phyloP scores from a whole-genome alignment of 2,888 invertebrate genomes.

The Gandaritis pyraliata region DNA sequence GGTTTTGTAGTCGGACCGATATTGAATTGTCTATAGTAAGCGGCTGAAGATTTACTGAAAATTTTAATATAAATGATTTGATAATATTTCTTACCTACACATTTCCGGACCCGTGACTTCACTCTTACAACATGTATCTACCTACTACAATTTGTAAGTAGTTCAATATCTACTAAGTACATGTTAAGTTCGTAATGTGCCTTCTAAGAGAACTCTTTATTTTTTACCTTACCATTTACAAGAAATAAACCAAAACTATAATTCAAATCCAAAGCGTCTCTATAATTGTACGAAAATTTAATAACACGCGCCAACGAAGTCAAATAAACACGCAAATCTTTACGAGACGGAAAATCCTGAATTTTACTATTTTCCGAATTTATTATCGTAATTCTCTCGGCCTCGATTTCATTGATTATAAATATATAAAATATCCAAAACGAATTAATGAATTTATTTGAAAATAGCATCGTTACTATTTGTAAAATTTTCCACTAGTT shows the following conservation, averaged over 20 bases:
- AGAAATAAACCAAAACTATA: slow-evolving; percentile 63
- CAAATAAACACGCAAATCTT: slow-evolving; percentile 53
- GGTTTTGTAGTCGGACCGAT: neutral
- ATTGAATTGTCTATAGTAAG: slow-evolving; percentile 1
- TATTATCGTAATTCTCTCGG: slow-evolving; percentile 12
- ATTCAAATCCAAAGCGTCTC: slow-evolving; percentile 54
- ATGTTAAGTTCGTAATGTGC: no score
- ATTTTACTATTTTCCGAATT: slow-evolving; percentile 23
- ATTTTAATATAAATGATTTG: neutral
- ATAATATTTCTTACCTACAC: neutral
- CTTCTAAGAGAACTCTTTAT: no score
- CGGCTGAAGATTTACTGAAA: slow-evolving; percentile 28
- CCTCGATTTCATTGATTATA: neutral
- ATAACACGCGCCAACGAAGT: slow-evolving; percentile 48
- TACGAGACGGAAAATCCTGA: slow-evolving; percentile 46
- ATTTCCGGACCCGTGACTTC: no score
- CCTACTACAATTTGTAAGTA: no score
- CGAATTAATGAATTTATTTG: neutral
- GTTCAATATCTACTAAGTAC: no score
- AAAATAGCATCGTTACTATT: slow-evolving; percentile 14
- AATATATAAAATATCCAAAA: neutral
- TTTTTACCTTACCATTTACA: slow-evolving; percentile 50
- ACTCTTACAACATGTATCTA: no score
- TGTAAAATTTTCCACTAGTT: slow-evolving; percentile 11
- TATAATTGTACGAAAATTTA: slow-evolving; percentile 48